Evolutionary conservation across 2,888 invertebrate species (phyloP), one percentile per base, ranked within the genome.

Genomic region (Nephrotoma appendiculata): DNA sequence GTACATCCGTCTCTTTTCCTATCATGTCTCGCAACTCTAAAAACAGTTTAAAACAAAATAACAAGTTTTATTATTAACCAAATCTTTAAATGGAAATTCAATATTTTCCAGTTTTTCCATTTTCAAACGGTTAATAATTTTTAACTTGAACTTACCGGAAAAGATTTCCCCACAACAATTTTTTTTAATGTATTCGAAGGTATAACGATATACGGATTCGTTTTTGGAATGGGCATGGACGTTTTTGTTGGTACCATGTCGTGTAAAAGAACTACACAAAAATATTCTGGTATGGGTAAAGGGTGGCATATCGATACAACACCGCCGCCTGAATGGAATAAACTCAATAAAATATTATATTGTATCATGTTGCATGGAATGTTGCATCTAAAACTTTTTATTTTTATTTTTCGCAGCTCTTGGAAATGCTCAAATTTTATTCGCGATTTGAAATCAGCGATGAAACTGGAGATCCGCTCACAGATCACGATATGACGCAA

Each of bases 391-490:
- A 48, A 83, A 0, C 0, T 48, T n/a, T 48, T 9, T 19, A 71
- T 71, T 15, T 1, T 71, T 71, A 15, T 44, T 15, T 85, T 44
- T 94, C 94, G 11, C 93, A 99, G 97, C 93, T 99, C 5, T 92
- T 99, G 89, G 97, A 98, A 88, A 98, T 98, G 96, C 92, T 99
- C 86, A 98, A 98, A 90, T 99, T 99, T 91, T 99, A 99, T 91
- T 95, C 97, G 0, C 94, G 97, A 87, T 99, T 99, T 92, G 99
- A 99, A 92, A 99, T 99, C 88, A 98, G 97, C 91, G 99, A 99
- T 90, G 96, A 97, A 89, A 96, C 97, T 0, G 99, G 99, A 0
- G 98, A 98, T 90, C 97, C 98, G 0, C 93, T 99, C 89, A 97
- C 96, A 0, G 98, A 99, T 90, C 95, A 96, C 88, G 98, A 99